Base-by-base conservation (phyloP, 2,888 invertebrate genomes). In the Odontothrips loti region DNA sequence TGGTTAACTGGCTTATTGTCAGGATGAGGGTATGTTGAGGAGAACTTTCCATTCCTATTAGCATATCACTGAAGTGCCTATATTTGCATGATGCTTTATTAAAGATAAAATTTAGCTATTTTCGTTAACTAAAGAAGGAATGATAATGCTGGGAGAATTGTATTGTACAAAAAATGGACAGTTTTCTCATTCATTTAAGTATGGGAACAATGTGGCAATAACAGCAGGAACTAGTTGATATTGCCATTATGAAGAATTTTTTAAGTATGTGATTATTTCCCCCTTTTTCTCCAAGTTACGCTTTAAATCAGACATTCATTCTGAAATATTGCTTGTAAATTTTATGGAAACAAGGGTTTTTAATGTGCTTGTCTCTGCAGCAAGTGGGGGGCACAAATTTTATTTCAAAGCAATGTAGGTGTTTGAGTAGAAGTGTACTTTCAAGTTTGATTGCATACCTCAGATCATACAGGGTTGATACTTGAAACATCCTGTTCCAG, bases 1-100 rank as follows among this genome's bases (percentile, higher is more conserved):
- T 2, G 15, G 51, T 43, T 43, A 43, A 43, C 3, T 43, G 34
- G 34, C 34, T 43, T 43, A 43, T 43, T 43, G 34, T 43, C 34
- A 6, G 34, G 34, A 2, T 43, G 34, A 6, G 34, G 34, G 6
- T 43, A 6, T 43, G 34, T 43, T 43, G 34, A 43, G 6, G 34
- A 43, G 34, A 43, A 43, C 34, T 43, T 43, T 43, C 34, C 34
- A 43, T 43, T 43, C 34, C 34, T 43, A 43, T 43, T 43, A 43
- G n/a, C 68, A 68, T 23, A 68, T 68, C 68, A 68, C 20, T n/a
- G 8, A 68, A 68, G 68, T 68, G 68, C 68, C 68, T 68, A n/a
- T 68, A 23, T 23, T 68, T 23, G 34, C 34, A 68, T 68, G 34
- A 43, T 23, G 68, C 68, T 68, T 68, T 20, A 51, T 68, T 23